A percentile compares a stretch with the other conserved stretches of the same genome.
Conservation (phyloP, 1,140 invertebrate species). For the Oryctes rhinoceros region DNA sequence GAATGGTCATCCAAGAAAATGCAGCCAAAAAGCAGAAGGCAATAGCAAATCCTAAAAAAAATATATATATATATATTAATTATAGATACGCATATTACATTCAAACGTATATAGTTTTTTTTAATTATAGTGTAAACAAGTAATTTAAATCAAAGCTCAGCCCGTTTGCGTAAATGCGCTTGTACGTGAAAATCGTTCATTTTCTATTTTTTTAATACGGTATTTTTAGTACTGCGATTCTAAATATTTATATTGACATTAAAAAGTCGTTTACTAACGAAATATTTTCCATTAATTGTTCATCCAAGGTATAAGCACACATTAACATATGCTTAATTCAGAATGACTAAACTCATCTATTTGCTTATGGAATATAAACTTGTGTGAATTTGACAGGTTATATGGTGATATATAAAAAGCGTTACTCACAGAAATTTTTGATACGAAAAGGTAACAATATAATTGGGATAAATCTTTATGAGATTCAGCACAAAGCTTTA, state of each 20-base stretch:
- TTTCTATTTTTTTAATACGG: neutral
- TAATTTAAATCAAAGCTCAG: neutral
- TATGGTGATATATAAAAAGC: too few relatives aligned
- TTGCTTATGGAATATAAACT: too few relatives aligned
- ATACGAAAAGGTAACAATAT: too few relatives aligned
- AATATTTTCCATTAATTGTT: too few relatives aligned
- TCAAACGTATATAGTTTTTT: neutral
- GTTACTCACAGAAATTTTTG: too few relatives aligned
- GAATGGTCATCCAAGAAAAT: conserved; percentile 34
- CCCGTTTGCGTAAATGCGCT: neutral
- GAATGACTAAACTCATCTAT: too few relatives aligned
- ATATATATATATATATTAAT: neutral
- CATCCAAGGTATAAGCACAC: too few relatives aligned
- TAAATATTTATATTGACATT: conserved; percentile 13
- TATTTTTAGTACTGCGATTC: neutral
- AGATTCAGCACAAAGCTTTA: too few relatives aligned
- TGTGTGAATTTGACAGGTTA: too few relatives aligned
- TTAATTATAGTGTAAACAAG: too few relatives aligned
- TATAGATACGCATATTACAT: neutral
- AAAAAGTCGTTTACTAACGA: neutral
- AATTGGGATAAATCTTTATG: too few relatives aligned
- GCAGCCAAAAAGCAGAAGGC: conserved; percentile 30
- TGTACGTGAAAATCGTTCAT: neutral
- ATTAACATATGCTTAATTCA: too few relatives aligned
- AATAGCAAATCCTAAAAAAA: conserved; percentile 16